Conservation (phyloP, 2,888 invertebrate species). For the Metacarcinus magister region DNA sequence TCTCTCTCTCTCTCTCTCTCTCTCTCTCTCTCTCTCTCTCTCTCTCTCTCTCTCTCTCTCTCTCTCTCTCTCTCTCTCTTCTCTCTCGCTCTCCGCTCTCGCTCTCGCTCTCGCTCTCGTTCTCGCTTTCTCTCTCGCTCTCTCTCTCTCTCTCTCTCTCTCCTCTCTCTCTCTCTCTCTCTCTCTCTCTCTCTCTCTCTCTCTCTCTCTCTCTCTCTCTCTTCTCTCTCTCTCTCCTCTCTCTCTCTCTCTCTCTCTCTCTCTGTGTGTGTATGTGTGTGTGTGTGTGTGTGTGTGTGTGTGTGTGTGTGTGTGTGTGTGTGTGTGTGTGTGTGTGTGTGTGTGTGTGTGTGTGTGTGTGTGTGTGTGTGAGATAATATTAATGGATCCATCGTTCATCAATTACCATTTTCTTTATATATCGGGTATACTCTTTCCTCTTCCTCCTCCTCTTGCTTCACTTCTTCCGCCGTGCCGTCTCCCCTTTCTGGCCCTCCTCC, state of each 20-base stretch:
- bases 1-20: background rate
- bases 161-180: too few species aligned
- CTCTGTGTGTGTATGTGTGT: too few species aligned
- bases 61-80: background rate
- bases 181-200: too few species aligned
- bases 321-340: too few species aligned
- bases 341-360: background rate
- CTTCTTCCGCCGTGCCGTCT: background rate
- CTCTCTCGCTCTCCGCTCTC: too few species aligned
- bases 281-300: too few species aligned
- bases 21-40: background rate
- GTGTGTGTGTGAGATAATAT: background rate
- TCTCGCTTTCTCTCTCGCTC: too few species aligned
- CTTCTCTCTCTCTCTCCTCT: too few species aligned
- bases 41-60: background rate
- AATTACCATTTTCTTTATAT: background rate
- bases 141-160: background rate
- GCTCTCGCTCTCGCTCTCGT: too few species aligned
- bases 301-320: too few species aligned
- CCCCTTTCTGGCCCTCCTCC: background rate
- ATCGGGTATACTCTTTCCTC: background rate
- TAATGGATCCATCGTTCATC: background rate
- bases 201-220: too few species aligned
- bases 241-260: too few species aligned
- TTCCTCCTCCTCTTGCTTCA: background rate